Conservation (phyloP, 2,113 vertebrate genomes). For the Empidonax alnorum region DNA sequence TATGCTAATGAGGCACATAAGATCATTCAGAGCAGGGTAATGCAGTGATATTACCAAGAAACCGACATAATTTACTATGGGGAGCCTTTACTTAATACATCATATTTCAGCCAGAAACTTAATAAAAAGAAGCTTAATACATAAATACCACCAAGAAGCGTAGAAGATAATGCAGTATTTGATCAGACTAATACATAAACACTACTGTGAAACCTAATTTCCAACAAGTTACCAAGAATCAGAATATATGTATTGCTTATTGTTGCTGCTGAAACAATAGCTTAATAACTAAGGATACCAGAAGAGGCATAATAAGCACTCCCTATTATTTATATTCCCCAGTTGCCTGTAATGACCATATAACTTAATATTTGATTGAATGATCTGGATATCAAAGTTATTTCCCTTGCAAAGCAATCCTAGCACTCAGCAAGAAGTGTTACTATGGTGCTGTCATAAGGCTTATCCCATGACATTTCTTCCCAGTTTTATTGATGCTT, state of each 20-base stretch:
- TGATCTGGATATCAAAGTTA: neutral
- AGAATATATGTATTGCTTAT: constrained; percentile 9
- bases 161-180: constrained; percentile 30
- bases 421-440: neutral
- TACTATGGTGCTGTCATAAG: neutral
- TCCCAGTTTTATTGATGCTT: neutral
- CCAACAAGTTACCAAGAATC: neutral
- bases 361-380: constrained; percentile 29
- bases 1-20: constrained; percentile 42
- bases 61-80: constrained; percentile 42
- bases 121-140: constrained; percentile 61
- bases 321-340: constrained; percentile 26
- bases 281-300: constrained; percentile 21
- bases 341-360: neutral
- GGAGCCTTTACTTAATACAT: constrained; percentile 46
- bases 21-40: constrained; percentile 17
- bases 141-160: neutral
- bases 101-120: constrained; percentile 58
- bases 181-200: constrained; percentile 40
- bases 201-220: constrained; percentile 41
- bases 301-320: constrained; percentile 8
- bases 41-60: constrained; percentile 31
- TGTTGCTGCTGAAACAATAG: constrained; percentile 17
- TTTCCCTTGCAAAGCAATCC: constrained; percentile 36
- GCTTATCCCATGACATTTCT: neutral